Evolutionary conservation across 2,888 invertebrate genomes (phyloP).

Genomic region (Meiosimyza decipiens): DNA sequence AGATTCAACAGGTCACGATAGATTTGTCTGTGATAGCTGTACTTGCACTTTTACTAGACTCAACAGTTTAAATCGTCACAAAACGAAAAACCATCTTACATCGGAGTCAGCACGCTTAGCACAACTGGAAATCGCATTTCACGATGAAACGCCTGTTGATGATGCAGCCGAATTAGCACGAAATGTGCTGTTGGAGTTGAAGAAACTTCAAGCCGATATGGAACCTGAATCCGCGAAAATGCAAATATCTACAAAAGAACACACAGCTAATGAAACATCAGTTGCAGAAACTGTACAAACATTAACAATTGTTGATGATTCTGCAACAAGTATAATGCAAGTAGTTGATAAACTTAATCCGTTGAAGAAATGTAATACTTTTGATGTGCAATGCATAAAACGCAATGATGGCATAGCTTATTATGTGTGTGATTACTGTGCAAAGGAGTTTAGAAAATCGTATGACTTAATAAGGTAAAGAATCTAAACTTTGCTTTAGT

Average conservation of each 20-base stretch:
- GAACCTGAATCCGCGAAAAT: neutral
- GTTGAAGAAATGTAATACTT: constrained; percentile 38
- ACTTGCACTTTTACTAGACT: constrained; percentile 47
- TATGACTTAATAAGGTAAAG: constrained; percentile 55
- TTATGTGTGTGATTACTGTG: constrained; percentile 54
- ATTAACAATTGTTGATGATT: constrained; percentile 27
- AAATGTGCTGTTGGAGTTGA: constrained; percentile 48
- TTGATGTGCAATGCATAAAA: constrained; percentile 44
- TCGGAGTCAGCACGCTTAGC: constrained; percentile 11
- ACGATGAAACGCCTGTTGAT: constrained; percentile 39
- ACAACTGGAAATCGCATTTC: constrained; percentile 8
- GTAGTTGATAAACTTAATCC: constrained; percentile 48
- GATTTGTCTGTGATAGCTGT: constrained; percentile 46
- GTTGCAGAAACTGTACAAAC: constrained; percentile 19
- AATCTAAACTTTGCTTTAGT: no score
- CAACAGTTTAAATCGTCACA: constrained; percentile 49
- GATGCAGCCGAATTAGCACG: constrained; percentile 46
- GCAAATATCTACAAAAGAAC: constrained; percentile 34
- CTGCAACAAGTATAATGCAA: constrained; percentile 1
- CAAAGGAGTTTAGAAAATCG: constrained; percentile 52
- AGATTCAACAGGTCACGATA: constrained; percentile 17
- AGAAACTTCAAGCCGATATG: constrained; percentile 47
- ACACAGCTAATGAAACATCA: constrained; percentile 33
- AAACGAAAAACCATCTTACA: constrained; percentile 41
- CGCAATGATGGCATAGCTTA: constrained; percentile 38